Evolutionary conservation across 2,888 invertebrate genomes (phyloP), one percentile per base, ranked within the genome.

Genomic region (Anthrax anthrax): DNA sequence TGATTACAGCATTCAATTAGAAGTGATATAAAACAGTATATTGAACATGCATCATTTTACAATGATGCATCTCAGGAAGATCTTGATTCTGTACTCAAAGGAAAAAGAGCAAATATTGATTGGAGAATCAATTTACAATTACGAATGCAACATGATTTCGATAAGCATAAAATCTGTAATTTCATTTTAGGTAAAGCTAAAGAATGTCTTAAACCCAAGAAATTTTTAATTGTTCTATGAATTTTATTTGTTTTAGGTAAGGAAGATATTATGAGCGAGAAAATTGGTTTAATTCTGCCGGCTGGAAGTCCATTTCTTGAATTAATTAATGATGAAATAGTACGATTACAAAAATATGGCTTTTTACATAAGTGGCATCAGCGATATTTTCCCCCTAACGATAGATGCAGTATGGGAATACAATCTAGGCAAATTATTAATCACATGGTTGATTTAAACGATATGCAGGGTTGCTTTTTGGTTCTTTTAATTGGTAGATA

Each of bases 391-490:
- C 88, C 89, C 0, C 75, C 77, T 57, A 80, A 78, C 53, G 85
- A 90, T 64, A 79, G 81, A 51, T 92, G 91, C 60, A 86, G 75
- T 76, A 81, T 76, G 61, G 75, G 72, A 42, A 72, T 75, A 2
- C 64, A 74, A 18, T 64, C 71, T 14, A 70, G 78, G 0, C 81
- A 81, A 64, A 84, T 81, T n/a, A 80, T 80, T 50, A 89, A 87
- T 60, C 86, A 90, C 58, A 88, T 86, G 36, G 91, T 92, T 38
- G 87, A 88, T 62, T 73, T 91, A 55, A 77, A 81, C 44, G 91
- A 92, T 58, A 92, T 91, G 90, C 89, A 91, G 65, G 92, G 91
- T 13, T 90, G 88, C 23, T 91, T 91, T 68, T 82, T 89, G 57
- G 81, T 92, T 0, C 69, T 91, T 4, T 73, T 87, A 45, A 66